These are phyloP conservation scores for Cephalotes varians DNA, from an alignment of 2,888 invertebrate species.

Conservation along the genomic window DNA sequence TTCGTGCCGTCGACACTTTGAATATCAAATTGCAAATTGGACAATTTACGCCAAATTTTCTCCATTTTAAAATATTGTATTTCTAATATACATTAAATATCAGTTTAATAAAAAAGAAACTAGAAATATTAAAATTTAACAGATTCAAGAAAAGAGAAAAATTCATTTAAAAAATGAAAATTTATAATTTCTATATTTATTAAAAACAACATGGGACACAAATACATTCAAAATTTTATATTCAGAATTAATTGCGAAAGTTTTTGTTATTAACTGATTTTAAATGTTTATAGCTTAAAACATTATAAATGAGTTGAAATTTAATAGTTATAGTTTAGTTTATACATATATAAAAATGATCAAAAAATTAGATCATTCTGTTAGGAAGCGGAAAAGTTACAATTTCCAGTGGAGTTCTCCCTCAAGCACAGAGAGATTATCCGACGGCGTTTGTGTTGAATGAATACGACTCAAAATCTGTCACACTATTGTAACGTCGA, in stretches of 20 bases:
- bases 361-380: slow-evolving; percentile 4
- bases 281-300: background rate
- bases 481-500: slow-evolving; percentile 9
- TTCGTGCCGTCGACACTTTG: background rate
- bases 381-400: background rate
- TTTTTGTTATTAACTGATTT: background rate
- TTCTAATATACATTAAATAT: background rate
- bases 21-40: background rate
- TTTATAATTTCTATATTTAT: background rate
- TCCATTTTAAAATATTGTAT: background rate
- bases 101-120: background rate
- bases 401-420: background rate
- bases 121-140: background rate
- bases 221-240: background rate
- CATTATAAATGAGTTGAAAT: background rate
- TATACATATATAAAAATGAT: background rate
- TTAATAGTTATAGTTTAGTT: background rate
- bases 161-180: background rate
- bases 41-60: background rate
- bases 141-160: background rate
- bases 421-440: slow-evolving; percentile 31
- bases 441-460: slow-evolving; percentile 29
- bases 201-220: background rate
- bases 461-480: slow-evolving; percentile 17
- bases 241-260: background rate